Conservation (phyloP, 2,888 invertebrate genomes). For the Leptura quadrifasciata region DNA sequence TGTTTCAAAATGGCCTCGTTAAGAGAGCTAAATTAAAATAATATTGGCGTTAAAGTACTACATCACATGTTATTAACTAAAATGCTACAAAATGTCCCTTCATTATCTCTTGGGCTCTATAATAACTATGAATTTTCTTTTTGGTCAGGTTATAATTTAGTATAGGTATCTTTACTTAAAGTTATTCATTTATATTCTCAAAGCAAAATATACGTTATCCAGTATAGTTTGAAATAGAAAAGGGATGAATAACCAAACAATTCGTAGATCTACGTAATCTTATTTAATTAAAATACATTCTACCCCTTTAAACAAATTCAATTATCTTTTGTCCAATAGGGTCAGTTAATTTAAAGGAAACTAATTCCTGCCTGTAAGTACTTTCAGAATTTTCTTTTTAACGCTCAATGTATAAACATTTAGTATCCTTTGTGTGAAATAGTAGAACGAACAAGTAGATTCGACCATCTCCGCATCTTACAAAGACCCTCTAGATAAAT, state of each 20-base stretch:
- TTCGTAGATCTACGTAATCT: neutral
- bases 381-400: conserved; percentile 46
- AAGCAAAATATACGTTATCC: neutral
- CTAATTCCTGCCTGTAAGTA: conserved; percentile 44
- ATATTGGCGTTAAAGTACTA: too few relatives aligned
- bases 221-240: neutral
- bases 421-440: conserved; percentile 46
- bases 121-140: too few relatives aligned
- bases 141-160: too few relatives aligned
- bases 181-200: neutral
- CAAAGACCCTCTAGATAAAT: conserved; percentile 67
- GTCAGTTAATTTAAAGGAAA: conserved; percentile 47
- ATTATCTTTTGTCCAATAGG: neutral
- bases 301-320: conserved; percentile 4
- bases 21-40: too few relatives aligned
- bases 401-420: conserved; percentile 38
- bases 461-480: conserved; percentile 46
- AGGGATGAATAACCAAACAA: neutral
- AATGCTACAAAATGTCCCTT: too few relatives aligned
- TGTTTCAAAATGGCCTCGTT: too few relatives aligned
- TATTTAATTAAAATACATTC: neutral
- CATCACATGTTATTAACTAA: too few relatives aligned
- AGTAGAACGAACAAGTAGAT: conserved; percentile 40
- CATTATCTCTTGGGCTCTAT: too few relatives aligned
- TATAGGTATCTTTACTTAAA: too few relatives aligned